Percentiles rank a stretch among this genome's conserved stretches.
phyloP scores from a whole-genome alignment of 2,888 invertebrate species.

The Prosopocoilus inquinatus region DNA sequence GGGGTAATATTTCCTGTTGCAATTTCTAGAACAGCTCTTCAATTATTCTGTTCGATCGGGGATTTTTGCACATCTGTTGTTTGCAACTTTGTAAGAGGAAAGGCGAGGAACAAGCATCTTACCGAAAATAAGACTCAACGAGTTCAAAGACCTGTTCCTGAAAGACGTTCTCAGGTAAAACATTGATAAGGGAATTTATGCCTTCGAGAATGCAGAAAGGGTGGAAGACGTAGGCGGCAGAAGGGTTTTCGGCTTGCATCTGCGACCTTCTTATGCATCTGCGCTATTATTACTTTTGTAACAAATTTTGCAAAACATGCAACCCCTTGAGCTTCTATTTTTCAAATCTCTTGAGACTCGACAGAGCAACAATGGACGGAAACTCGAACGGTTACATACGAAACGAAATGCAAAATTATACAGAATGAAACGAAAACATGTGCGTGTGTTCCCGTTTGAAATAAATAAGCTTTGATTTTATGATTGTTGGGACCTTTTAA shows the following conservation, averaged over 20 bases:
- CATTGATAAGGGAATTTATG: not conserved
- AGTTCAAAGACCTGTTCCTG: slow-evolving; percentile 21
- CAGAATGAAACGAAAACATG: no score
- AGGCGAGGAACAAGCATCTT: slow-evolving; percentile 20
- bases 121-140: slow-evolving; percentile 14
- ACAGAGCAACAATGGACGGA: not conserved
- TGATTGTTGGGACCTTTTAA: no score
- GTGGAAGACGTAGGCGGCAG: not conserved
- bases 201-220: slow-evolving; percentile 1
- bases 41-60: not conserved
- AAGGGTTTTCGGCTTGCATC: slow-evolving; percentile 1
- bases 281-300: slow-evolving; percentile 2
- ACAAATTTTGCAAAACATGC: slow-evolving; percentile 4
- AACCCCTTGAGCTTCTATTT: not conserved
- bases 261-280: slow-evolving; percentile 4
- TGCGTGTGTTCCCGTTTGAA: no score
- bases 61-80: slow-evolving; percentile 5
- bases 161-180: slow-evolving; percentile 19
- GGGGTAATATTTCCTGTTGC: slow-evolving; percentile 6
- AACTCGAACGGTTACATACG: no score
- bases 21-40: slow-evolving; percentile 8
- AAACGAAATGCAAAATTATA: no score
- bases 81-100: slow-evolving; percentile 7
- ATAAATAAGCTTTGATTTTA: no score
- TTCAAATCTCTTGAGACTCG: not conserved